Percentiles rank a stretch among this genome's conserved stretches.
These are phyloP conservation scores for Athetis lepigone DNA, from an alignment of 2,888 invertebrate species.

Conservation along the genomic window DNA sequence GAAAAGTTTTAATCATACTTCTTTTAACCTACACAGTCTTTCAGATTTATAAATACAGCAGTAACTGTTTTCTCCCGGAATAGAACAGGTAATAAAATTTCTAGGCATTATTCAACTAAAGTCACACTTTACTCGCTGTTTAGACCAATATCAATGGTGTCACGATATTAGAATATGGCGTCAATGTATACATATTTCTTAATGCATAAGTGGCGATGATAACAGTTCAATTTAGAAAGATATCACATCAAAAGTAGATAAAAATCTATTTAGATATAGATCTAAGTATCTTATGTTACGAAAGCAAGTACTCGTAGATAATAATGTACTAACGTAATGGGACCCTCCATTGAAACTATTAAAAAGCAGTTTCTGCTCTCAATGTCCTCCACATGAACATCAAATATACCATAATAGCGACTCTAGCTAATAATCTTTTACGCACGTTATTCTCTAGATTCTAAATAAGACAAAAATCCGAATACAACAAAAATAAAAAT, in stretches of 20 bases:
- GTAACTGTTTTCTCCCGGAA: neutral
- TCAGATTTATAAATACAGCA: neutral
- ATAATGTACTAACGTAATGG: neutral
- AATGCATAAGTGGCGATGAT: constrained; percentile 28
- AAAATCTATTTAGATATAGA: constrained; percentile 24
- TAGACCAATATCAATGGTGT: constrained; percentile 6
- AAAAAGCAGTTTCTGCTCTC: too few relatives aligned
- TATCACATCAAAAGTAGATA: constrained; percentile 21
- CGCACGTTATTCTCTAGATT: neutral
- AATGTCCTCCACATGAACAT: too few relatives aligned
- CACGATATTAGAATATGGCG: constrained; percentile 10
- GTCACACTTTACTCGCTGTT: neutral
- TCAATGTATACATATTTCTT: constrained; percentile 28
- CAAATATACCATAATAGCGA: too few relatives aligned
- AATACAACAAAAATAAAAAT: neutral
- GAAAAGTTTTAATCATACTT: neutral
- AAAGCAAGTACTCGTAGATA: constrained; percentile 8
- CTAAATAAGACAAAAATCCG: neutral
- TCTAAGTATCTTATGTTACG: constrained; percentile 16
- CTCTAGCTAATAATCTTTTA: too few relatives aligned
- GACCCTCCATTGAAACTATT: neutral
- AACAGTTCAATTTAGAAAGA: constrained; percentile 30
- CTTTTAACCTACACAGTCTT: neutral
- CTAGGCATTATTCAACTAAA: neutral
- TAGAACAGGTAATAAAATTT: neutral